Conservation (phyloP, 1,140 invertebrate genomes). For the Frieseomelitta varia region DNA sequence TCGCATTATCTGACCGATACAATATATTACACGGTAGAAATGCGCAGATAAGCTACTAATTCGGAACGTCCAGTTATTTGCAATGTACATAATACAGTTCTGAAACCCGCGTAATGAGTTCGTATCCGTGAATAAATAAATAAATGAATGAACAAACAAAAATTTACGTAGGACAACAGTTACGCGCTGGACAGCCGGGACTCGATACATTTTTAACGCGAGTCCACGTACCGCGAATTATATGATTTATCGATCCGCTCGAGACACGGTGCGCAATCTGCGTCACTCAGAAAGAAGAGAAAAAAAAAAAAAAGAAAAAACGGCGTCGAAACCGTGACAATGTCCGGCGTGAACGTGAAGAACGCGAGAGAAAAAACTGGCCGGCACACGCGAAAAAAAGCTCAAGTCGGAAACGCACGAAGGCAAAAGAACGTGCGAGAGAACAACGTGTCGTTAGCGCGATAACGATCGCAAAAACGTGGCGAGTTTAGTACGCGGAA, state of each 20-base stretch:
- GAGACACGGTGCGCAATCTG: slow-evolving; percentile 6
- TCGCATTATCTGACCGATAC: too few relatives aligned
- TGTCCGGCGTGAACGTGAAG: not conserved
- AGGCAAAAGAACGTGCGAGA: not conserved
- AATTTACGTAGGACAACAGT: not conserved
- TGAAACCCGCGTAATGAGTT: not conserved
- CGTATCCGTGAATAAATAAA: not conserved
- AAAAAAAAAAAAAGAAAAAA: not conserved
- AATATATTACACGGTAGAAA: too few relatives aligned
- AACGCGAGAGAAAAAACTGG: not conserved
- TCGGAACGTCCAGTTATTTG: not conserved
- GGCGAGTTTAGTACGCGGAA: not conserved
- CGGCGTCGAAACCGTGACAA: not conserved
- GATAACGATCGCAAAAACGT: slow-evolving; percentile 22
- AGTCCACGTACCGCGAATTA: not conserved
- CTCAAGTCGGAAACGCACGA: not conserved
- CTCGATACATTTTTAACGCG: not conserved
- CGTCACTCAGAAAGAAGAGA: not conserved
- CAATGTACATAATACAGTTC: too few relatives aligned
- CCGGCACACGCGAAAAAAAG: not conserved
- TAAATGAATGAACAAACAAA: not conserved
- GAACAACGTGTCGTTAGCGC: not conserved
- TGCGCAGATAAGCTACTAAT: not conserved
- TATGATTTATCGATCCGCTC: slow-evolving; percentile 9
- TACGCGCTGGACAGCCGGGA: not conserved